phyloP scores from a whole-genome alignment of 2,113 vertebrate genomes.

The Psophia crepitans region DNA sequence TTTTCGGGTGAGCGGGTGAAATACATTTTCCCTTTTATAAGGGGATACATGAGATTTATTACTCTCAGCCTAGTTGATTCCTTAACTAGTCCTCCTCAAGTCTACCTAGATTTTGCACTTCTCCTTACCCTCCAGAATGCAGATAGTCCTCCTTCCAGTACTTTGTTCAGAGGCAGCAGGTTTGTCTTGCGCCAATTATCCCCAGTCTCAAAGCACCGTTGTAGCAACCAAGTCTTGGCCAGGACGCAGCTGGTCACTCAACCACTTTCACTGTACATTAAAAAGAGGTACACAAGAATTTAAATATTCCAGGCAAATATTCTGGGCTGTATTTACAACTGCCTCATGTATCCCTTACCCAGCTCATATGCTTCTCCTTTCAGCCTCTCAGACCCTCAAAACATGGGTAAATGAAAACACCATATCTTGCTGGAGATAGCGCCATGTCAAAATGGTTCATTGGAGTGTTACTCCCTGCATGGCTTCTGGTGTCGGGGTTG shows the following conservation, averaged over 20 bases:
- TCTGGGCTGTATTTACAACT: not conserved
- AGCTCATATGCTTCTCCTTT: not conserved
- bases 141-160: not conserved
- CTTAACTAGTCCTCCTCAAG: not conserved
- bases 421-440: not conserved
- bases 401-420: not conserved
- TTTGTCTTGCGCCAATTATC: not conserved
- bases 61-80: not conserved
- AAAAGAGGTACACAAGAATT: not conserved
- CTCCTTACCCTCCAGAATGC: not conserved
- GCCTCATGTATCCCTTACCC: not conserved
- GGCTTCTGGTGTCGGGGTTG: not conserved
- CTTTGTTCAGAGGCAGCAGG: not conserved
- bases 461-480: not conserved
- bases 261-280: not conserved
- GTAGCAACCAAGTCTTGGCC: not conserved
- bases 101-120: not conserved
- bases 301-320: not conserved
- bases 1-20: not conserved
- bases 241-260: not conserved
- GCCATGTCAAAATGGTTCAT: not conserved
- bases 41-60: not conserved
- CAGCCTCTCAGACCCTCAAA: not conserved
- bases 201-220: not conserved
- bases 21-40: not conserved